A percentile compares a stretch with the other conserved stretches of the same genome.
phyloP scores from a whole-genome alignment of 2,113 vertebrate species.

The Parotia lawesii region DNA sequence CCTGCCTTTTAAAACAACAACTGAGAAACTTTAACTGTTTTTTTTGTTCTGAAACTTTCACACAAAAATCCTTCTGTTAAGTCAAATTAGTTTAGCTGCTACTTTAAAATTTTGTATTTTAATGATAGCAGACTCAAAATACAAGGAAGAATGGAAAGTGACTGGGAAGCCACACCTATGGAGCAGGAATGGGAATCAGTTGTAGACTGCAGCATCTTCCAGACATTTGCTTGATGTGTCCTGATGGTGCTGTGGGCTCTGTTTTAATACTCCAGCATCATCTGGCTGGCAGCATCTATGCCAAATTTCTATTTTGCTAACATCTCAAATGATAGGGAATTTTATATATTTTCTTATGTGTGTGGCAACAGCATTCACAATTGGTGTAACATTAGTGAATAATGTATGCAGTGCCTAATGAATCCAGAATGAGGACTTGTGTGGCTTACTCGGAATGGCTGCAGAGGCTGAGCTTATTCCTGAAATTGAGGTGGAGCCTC shows the following conservation, averaged over 20 bases:
- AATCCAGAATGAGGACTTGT: neutral
- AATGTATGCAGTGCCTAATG: neutral
- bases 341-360: neutral
- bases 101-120: neutral
- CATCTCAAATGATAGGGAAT: neutral
- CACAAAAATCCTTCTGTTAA: neutral
- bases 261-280: neutral
- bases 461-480: accelerated
- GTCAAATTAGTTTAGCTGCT: neutral
- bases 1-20: neutral
- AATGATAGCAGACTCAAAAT: neutral
- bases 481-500: neutral
- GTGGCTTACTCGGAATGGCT: neutral
- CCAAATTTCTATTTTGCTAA: neutral
- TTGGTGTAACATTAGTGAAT: neutral
- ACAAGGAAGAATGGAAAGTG: neutral
- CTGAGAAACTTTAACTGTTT: neutral
- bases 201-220: neutral
- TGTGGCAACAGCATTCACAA: neutral
- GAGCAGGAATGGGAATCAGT: neutral
- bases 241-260: neutral
- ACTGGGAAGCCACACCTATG: neutral
- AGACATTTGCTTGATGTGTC: neutral
- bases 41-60: neutral
- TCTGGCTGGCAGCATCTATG: neutral